Evolutionary conservation across 37 sponge, comb jelly and placozoan genomes (phyloP).

Genomic region (Tethya wilhelma): DNA sequence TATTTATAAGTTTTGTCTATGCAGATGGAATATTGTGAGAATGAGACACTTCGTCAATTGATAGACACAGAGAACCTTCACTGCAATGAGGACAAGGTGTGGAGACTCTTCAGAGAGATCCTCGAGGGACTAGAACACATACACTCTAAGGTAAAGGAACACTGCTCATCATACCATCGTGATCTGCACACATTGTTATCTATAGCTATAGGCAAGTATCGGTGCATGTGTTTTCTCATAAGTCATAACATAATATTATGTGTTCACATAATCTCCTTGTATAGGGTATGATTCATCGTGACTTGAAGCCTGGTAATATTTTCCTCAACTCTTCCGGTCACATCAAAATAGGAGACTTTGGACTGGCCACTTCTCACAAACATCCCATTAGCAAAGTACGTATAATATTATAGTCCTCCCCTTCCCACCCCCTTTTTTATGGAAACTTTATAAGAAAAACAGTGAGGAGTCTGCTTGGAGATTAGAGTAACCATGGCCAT

Average conservation of each 20-base stretch:
- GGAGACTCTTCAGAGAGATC: conserved; percentile 90
- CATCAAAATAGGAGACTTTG: conserved; percentile 99
- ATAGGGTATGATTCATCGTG: conserved; percentile 92
- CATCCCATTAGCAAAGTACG: conserved; percentile 37
- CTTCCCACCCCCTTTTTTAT: no score
- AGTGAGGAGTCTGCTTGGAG: no score
- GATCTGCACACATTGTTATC: no score
- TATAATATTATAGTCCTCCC: no score
- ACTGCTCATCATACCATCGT: no score
- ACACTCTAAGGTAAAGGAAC: conserved; percentile 88
- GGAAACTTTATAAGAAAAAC: no score
- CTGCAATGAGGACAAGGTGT: conserved; percentile 52
- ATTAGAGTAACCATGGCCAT: no score
- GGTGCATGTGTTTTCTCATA: neutral
- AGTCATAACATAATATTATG: neutral
- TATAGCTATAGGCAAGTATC: no score
- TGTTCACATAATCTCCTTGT: neutral
- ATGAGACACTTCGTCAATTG: conserved; percentile 84
- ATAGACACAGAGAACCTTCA: conserved; percentile 77
- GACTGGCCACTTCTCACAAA: conserved; percentile 85
- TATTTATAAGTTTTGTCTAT: neutral
- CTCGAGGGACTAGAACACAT: conserved; percentile 94
- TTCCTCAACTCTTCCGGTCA: conserved; percentile 91
- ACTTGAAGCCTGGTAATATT: conserved; percentile 96
- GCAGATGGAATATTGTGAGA: conserved; percentile 99